phyloP scores from a whole-genome alignment of 2,113 vertebrate genomes.

The Riparia riparia region DNA sequence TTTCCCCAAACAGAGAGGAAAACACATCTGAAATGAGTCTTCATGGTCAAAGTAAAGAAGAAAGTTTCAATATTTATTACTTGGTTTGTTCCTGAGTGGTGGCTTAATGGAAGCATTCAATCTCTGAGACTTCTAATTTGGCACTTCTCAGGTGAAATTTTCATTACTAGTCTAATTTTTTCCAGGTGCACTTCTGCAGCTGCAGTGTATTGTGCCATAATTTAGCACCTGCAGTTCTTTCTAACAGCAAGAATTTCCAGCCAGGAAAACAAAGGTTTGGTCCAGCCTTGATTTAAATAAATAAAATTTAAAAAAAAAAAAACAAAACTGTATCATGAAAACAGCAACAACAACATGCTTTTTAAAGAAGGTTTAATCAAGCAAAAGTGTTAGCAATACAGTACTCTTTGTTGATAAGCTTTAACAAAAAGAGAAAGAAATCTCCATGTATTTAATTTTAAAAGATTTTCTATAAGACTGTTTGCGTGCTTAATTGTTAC shows the following conservation, averaged over 20 bases:
- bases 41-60: slow-evolving; percentile 26
- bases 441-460: neutral
- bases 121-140: slow-evolving; percentile 63
- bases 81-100: slow-evolving; percentile 20
- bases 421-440: neutral
- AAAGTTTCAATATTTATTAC: slow-evolving; percentile 58
- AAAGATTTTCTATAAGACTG: slow-evolving; percentile 39
- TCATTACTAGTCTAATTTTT: slow-evolving; percentile 69
- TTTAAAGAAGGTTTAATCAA: slow-evolving; percentile 29
- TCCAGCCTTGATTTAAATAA: slow-evolving; percentile 41
- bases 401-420: neutral
- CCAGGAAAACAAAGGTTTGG: slow-evolving; percentile 37
- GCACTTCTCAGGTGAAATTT: slow-evolving; percentile 71
- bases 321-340: neutral
- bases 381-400: neutral
- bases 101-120: slow-evolving; percentile 60
- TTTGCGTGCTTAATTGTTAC: slow-evolving; percentile 59
- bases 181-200: slow-evolving; percentile 65
- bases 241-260: slow-evolving; percentile 39
- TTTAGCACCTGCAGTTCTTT: slow-evolving; percentile 65
- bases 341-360: neutral
- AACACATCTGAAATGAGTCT: slow-evolving; percentile 20
- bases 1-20: slow-evolving; percentile 7
- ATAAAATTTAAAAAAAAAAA: neutral
- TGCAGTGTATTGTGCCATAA: slow-evolving; percentile 38